Evolutionary conservation across 1,140 invertebrate genomes (phyloP).

Genomic region (Drosophila subobscura): DNA sequence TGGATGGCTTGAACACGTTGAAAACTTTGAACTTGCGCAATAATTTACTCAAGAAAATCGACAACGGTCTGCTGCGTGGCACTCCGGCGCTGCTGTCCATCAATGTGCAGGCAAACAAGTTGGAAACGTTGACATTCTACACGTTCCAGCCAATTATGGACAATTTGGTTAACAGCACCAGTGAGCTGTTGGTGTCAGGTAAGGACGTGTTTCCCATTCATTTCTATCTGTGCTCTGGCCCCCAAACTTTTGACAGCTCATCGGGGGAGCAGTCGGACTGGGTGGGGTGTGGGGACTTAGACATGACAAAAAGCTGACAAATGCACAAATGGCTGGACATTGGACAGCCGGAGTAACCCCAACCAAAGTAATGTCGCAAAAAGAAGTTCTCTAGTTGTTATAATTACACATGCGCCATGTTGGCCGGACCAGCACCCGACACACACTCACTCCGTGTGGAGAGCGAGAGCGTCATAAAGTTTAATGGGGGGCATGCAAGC

Average conservation of each 20-base stretch:
- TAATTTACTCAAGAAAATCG: slow-evolving; percentile 88
- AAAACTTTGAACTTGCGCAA: slow-evolving; percentile 88
- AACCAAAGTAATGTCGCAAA: slow-evolving; percentile 14
- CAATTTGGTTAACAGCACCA: slow-evolving; percentile 89
- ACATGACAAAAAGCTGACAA: slow-evolving; percentile 56
- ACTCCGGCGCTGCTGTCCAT: slow-evolving; percentile 87
- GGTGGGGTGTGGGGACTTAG: not conserved
- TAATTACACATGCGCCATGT: slow-evolving; percentile 78
- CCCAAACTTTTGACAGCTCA: slow-evolving; percentile 41
- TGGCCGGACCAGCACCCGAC: slow-evolving; percentile 2
- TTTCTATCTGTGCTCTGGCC: not conserved
- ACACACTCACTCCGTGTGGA: slow-evolving; percentile 11
- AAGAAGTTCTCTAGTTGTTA: slow-evolving; percentile 53
- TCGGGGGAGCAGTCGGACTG: not conserved
- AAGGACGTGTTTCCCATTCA: slow-evolving; percentile 82
- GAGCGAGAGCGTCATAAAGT: slow-evolving; percentile 63
- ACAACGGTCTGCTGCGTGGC: slow-evolving; percentile 87
- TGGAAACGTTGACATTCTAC: slow-evolving; percentile 89
- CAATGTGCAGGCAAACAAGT: slow-evolving; percentile 89
- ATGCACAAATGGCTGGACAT: slow-evolving; percentile 34
- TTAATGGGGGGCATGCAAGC: slow-evolving; percentile 48
- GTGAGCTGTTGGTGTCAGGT: slow-evolving; percentile 90
- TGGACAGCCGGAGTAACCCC: slow-evolving; percentile 16
- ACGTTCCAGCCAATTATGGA: slow-evolving; percentile 89
- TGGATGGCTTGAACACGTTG: slow-evolving; percentile 88